Base-by-base conservation (phyloP, 2,888 invertebrate species). In the Lagria hirta region DNA sequence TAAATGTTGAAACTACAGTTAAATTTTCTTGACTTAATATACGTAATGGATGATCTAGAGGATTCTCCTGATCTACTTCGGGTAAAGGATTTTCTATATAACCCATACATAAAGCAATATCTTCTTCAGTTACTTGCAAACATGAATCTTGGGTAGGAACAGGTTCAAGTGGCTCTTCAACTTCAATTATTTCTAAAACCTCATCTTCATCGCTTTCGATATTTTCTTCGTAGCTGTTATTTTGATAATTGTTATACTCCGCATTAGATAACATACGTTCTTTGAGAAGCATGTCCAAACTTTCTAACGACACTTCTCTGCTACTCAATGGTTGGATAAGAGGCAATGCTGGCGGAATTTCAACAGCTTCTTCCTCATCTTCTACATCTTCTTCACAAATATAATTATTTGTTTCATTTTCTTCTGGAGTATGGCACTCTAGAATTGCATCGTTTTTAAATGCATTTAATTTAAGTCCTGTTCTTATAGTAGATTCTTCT, bases 11-110 rank as follows among this genome's bases (percentile, higher is more conserved):
- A 4, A 92, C 89, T 11, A 90, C 85, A 3, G 92, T 92, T 52
- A 94, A 76, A 71, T 92, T 92, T 74, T 93, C 92, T 73, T 92
- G 89, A 62, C 93, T 93, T 23, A 94, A 77, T 58, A 92, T 88
- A 55, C 92, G 78, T 32, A 94, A 73, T 0, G 93, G 93, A 76
- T 94, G 93, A 64, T 88, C 88, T 49, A 86, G 82, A 36, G 70
- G 72, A 55, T 80, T 81, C 51, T 80, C 81, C 64, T 84, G 85
- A 58, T 86, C 86, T 14, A 82, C 80, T 70, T 86, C 85, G 1
- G 81, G 81, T 18, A 86, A 66, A 26, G 82, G 83, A 71, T 84
- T 83, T 61, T 85, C 84, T 56, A 76, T 76, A 29, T 65, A 64
- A 22, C 84, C 84, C 88, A 91, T 90, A 60, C 90, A 89, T 36